These are phyloP conservation scores for Desmodus rotundus DNA, from an alignment of 2,113 vertebrate species.

Conservation along the genomic window DNA sequence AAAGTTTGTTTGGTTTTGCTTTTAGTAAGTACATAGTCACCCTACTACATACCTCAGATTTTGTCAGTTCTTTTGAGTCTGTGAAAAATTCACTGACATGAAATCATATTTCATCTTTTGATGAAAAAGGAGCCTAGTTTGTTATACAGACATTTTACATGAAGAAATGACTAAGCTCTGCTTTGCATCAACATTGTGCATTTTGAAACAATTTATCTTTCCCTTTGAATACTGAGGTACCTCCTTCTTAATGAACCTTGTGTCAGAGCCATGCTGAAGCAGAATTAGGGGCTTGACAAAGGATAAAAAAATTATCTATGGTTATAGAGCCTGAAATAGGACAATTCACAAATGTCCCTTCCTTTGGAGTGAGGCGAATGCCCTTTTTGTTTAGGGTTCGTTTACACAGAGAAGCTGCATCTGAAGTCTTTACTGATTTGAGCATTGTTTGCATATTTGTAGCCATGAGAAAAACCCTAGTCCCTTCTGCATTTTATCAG, in stretches of 20 bases:
- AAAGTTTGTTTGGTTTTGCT: background rate
- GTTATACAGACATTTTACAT: background rate
- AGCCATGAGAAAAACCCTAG: background rate
- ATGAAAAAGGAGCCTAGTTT: background rate
- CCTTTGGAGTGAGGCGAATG: background rate
- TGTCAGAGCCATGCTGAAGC: background rate
- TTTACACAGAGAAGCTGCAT: background rate
- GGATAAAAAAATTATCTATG: background rate
- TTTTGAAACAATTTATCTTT: conserved; percentile 21
- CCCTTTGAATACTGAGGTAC: background rate
- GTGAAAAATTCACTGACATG: conserved; percentile 4
- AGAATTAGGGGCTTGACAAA: background rate
- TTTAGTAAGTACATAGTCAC: background rate
- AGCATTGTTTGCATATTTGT: conserved; percentile 21
- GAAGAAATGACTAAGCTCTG: conserved; percentile 7
- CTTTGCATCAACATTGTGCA: background rate
- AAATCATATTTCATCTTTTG: background rate
- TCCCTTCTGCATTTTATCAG: conserved; percentile 7
- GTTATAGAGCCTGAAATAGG: background rate
- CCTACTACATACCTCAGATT: background rate
- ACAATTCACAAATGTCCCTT: background rate
- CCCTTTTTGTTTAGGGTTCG: background rate
- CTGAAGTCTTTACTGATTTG: background rate
- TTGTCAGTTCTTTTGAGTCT: conserved; percentile 26
- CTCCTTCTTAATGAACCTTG: background rate